Percentiles rank a stretch among this genome's conserved stretches.
Evolutionary conservation across 2,113 vertebrate species (phyloP).

Genomic region (Scomber scombrus): DNA sequence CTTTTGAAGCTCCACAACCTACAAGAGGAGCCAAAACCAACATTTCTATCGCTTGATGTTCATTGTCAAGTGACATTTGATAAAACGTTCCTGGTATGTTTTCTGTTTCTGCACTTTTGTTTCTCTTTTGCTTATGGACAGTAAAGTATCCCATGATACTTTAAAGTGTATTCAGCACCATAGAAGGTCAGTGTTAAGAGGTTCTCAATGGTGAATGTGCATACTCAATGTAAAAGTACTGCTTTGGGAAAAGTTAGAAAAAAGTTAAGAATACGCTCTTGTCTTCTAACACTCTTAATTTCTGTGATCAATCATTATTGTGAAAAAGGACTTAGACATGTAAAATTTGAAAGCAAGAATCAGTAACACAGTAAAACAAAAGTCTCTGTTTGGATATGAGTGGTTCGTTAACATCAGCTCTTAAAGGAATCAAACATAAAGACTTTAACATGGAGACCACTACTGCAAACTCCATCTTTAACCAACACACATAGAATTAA

Average conservation of each 20-base stretch:
- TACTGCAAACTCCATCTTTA: not conserved
- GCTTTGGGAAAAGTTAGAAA: not conserved
- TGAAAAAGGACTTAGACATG: not conserved
- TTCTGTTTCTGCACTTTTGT: too few relatives aligned
- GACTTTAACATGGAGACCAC: conserved; percentile 1
- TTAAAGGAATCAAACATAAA: conserved; percentile 16
- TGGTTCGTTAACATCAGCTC: conserved; percentile 1
- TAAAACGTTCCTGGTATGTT: too few relatives aligned
- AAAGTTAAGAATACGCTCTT: not conserved
- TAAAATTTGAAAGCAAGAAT: conserved; percentile 4
- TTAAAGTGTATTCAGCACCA: not conserved
- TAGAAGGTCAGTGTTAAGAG: not conserved
- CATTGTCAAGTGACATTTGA: too few relatives aligned
- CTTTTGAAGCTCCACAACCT: too few relatives aligned
- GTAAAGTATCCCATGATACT: too few relatives aligned
- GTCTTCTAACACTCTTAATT: not conserved
- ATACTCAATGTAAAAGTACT: not conserved
- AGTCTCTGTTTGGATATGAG: conserved; percentile 7
- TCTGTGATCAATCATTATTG: not conserved
- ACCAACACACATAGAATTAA: conserved; percentile 14
- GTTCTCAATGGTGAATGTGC: too few relatives aligned
- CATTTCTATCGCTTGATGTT: too few relatives aligned
- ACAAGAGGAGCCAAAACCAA: not conserved
- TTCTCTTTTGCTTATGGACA: too few relatives aligned
- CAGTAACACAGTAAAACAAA: not conserved